Percentiles rank a stretch among this genome's conserved stretches.
Conservation (phyloP, 2,888 invertebrate species). For the Apeira syringaria region DNA sequence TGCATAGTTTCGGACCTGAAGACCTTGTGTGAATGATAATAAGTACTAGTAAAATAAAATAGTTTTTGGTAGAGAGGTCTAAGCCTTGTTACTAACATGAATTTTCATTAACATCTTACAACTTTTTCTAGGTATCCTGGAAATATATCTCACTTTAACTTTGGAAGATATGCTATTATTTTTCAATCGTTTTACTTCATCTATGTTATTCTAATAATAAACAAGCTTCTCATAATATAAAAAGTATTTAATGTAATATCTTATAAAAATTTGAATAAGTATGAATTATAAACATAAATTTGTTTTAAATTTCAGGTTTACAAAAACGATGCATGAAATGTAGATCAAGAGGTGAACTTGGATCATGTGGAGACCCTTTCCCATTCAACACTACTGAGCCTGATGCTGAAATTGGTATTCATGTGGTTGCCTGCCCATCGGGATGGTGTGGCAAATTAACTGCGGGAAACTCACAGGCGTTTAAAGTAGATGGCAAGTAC, state of each 20-base stretch:
- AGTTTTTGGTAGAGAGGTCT: too few species aligned
- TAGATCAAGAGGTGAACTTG: slow-evolving; percentile 93
- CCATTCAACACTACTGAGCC: slow-evolving; percentile 90
- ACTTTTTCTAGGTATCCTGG: too few species aligned
- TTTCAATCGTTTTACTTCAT: neutral
- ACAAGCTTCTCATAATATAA: neutral
- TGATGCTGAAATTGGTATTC: slow-evolving; percentile 87
- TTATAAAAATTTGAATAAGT: slow-evolving; percentile 5
- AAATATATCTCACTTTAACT: too few species aligned
- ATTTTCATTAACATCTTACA: too few species aligned
- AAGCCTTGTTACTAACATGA: too few species aligned
- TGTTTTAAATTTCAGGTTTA: slow-evolving; percentile 85
- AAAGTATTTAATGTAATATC: neutral
- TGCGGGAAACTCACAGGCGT: slow-evolving; percentile 88
- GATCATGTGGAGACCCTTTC: slow-evolving; percentile 95
- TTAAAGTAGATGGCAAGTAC: slow-evolving; percentile 89
- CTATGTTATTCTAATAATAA: neutral
- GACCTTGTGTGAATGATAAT: too few species aligned
- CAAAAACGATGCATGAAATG: slow-evolving; percentile 92
- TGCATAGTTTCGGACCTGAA: too few species aligned
- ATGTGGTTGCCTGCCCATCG: slow-evolving; percentile 92
- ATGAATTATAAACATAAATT: too few species aligned
- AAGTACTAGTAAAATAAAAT: too few species aligned
- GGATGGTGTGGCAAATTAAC: slow-evolving; percentile 97
- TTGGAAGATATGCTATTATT: neutral